Evolutionary conservation across 1,140 invertebrate genomes (phyloP), one percentile per base, ranked within the genome.

Genomic region (Berghia stephanieae): DNA sequence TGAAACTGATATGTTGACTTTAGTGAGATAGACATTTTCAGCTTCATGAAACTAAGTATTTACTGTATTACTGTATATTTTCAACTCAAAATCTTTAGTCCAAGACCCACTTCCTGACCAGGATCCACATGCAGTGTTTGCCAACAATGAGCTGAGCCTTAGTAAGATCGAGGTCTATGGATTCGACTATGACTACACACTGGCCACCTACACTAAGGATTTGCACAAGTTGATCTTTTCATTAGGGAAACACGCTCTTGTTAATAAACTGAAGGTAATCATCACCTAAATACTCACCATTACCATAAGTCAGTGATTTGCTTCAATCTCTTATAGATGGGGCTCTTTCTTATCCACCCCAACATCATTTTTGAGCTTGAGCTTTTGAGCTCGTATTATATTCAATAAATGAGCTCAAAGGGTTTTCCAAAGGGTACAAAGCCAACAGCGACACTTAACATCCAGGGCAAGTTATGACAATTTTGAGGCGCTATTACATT

Each of bases 141-240:
- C 96, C n/a, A 98, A 97, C 89, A 99, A 99, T 91, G 96, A 99
- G 87, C 90, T 98, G 31, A 94, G 98, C 89, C 89, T 99, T 34
- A 92, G 93, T 77, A 95, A 98, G 87, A 95, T 99, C 44, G 92
- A 96, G 85, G 95, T 98, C 0, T 99, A 98, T 92, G 98, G 98
- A 24, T 99, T 99, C 91, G 98, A 99, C 91, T 99, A 99, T 91
- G 98, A 99, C 88, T 99, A 99, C 86, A 99, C 98, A 0, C 89
- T 99, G 78, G 97, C 97, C n/a, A 95, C 95, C 84, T 99, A 99
- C 89, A 97, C 96, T 85, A 94, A 94, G 27, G 92, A 94, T 46
- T 90, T 99, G 86, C 96, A 98, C 88, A 92, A 94, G 86, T 90
- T 98, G n/a, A 92, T 99, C 6, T 99, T 98, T 88, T 94, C 96